phyloP scores from a whole-genome alignment of 2,888 invertebrate genomes.

The Synergus umbraculus region DNA sequence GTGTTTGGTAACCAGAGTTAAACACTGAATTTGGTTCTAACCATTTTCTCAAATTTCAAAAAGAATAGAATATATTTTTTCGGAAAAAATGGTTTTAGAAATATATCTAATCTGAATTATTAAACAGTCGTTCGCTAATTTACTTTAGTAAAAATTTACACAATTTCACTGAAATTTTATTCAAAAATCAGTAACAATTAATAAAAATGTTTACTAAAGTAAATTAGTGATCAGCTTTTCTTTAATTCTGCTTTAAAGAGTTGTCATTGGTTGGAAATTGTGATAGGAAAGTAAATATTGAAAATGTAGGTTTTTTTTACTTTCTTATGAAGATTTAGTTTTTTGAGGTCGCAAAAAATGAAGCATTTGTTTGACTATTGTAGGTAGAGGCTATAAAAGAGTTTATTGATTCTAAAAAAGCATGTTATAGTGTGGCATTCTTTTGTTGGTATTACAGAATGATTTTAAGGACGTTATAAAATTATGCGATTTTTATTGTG shows the following conservation, averaged over 20 bases:
- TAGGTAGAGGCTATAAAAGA: neutral
- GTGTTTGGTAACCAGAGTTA: neutral
- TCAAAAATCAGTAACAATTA: no score
- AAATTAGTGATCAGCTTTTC: no score
- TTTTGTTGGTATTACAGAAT: neutral
- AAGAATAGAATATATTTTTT: neutral
- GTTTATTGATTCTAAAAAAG: conserved; percentile 9
- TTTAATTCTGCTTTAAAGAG: no score
- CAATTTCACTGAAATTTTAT: no score
- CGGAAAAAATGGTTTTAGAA: neutral
- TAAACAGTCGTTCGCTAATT: no score
- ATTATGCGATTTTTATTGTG: neutral
- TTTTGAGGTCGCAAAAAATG: neutral
- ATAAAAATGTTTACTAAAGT: no score
- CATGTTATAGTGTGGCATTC: neutral
- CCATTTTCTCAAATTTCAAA: neutral
- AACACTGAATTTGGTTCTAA: neutral
- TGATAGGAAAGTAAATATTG: neutral
- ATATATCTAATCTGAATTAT: neutral
- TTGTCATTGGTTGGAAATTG: neutral
- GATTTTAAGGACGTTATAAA: neutral
- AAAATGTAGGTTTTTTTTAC: neutral
- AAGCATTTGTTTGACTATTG: neutral
- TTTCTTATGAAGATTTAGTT: neutral
- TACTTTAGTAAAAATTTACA: no score